These are phyloP conservation scores for Cynaeus angustus DNA, from an alignment of 2,888 invertebrate species.

Conservation along the genomic window DNA sequence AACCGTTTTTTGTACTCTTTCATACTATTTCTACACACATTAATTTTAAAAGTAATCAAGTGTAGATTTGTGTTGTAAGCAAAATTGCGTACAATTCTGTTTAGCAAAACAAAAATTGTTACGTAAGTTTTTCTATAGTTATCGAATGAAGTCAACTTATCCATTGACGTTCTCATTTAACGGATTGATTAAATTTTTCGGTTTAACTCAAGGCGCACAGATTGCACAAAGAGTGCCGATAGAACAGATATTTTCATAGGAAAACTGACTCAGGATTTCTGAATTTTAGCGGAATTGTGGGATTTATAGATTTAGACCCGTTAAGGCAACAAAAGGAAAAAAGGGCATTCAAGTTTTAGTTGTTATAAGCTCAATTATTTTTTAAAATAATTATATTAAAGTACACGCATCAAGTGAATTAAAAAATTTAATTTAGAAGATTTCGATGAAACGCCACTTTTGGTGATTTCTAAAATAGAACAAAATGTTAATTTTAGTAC, in stretches of 20 bases:
- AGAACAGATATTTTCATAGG: background rate
- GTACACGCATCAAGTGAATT: no score
- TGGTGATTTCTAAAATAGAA: no score
- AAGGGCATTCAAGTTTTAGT: no score
- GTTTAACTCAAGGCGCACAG: conserved; percentile 1
- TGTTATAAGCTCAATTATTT: no score
- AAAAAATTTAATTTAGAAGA: no score
- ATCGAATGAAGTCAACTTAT: background rate
- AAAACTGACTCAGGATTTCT: no score
- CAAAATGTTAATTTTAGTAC: no score
- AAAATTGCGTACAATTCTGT: conserved; percentile 6
- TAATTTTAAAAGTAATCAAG: conserved; percentile 4
- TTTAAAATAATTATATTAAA: no score
- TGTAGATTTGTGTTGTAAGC: conserved; percentile 6
- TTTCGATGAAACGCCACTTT: no score
- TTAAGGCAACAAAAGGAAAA: no score
- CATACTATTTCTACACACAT: conserved; percentile 5
- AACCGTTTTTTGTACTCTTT: background rate
- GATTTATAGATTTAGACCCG: no score
- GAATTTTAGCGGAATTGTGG: no score
- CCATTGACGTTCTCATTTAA: conserved; percentile 3
- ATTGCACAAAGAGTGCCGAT: background rate
- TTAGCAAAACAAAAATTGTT: conserved; percentile 18
- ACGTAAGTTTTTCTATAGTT: conserved; percentile 7
- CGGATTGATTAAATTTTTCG: conserved; percentile 11